Conservation (phyloP, 1,140 invertebrate species). For the Ridgeia piscesae region DNA sequence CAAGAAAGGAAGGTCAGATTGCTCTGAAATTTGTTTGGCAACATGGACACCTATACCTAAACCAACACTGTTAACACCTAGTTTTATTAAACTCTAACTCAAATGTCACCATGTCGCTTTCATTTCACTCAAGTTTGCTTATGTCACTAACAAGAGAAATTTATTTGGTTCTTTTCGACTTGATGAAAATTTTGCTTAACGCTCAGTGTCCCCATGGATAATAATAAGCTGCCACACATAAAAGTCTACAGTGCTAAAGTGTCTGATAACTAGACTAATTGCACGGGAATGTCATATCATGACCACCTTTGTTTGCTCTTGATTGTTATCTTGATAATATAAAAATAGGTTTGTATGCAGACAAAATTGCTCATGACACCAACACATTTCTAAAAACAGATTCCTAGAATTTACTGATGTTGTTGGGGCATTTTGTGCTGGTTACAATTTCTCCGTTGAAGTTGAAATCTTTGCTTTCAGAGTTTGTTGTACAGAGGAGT, state of each 20-base stretch:
- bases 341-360: background rate
- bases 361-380: too few species aligned
- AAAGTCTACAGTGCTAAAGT: background rate
- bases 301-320: background rate
- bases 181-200: too few species aligned
- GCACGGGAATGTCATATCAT: background rate
- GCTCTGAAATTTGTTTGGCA: too few species aligned
- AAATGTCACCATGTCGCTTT: too few species aligned
- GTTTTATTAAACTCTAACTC: too few species aligned
- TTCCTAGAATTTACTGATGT: background rate
- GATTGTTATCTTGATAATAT: background rate
- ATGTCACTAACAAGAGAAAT: too few species aligned
- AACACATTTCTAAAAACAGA: background rate
- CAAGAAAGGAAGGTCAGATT: too few species aligned
- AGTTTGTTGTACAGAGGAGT: constrained; percentile 54
- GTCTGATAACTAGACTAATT: background rate
- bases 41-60: too few species aligned
- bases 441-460: background rate
- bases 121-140: too few species aligned
- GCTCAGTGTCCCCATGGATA: too few species aligned
- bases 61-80: too few species aligned
- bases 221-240: background rate
- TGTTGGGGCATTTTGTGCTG: background rate
- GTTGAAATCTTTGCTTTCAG: constrained; percentile 38
- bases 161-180: too few species aligned